Evolutionary conservation across 2,797 vertebrate genomes (phyloP), one percentile per base, ranked within the genome.

Genomic region (Odontamblyopus rebecca): DNA sequence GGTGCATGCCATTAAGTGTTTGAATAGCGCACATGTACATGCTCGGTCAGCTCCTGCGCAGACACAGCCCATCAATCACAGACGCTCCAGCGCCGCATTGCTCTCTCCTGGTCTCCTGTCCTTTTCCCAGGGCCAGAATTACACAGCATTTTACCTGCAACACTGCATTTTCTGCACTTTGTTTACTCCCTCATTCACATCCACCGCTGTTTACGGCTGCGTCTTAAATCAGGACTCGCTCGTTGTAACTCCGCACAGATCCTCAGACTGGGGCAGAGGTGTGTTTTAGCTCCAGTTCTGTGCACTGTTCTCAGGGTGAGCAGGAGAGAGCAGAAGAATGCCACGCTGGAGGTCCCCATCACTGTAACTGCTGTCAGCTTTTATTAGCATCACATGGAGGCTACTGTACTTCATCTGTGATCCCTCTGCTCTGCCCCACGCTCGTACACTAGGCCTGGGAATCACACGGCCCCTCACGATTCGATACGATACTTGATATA

Each of bases 21-120:
- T 83, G 88, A 86, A 82, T 82, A 87, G 80, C 85, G 89, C 85
- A 87, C 85, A 88, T 86, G 84, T 89, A 88, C 89, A 88, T 89
- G 92, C 92, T 85, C 89, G 75, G 90, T 94, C 93, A 93, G 93
- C 92, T 89, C 81, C 79, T 88, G 85, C 85, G 78, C 79, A 82
- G 88, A 89, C 84, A 87, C 85, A 88, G 89, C 76, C 89, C 88
- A 93, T 93, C 92, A 90, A 93, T 94, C 92, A 92, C 74, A 69
- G 87, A 88, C 83, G 82, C 82, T 81, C 60, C 75, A 78, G 80
- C 85, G 85, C 85, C 76, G 82, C 84, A 88, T 84, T 80, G 83
- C 84, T 89, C 79, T 82, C 82, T 79, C 76, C 84, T 75, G 75
- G 85, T 86, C 85, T 81, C 74, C 70, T 82, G 84, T 83, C 81